Base-by-base conservation (phyloP, 2,113 vertebrate genomes). In the Hipposideros armiger region DNA sequence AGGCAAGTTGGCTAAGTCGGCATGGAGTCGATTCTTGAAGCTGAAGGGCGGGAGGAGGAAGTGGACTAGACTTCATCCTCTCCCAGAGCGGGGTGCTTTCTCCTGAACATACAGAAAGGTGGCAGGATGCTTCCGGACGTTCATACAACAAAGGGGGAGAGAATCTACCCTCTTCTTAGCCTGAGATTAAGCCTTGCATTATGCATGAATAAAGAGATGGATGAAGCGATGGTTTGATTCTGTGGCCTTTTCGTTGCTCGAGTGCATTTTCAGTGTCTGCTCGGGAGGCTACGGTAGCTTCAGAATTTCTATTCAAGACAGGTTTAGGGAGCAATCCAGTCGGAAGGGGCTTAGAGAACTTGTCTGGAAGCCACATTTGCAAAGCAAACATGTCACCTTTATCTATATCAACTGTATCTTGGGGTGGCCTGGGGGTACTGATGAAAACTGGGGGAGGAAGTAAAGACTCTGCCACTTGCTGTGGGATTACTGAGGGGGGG, bases 301-400 rank as follows among this genome's bases (percentile, higher is more conserved):
- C 81, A n/a, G 54, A 84, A 83, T 45, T 93, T 60, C 90, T 77
- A 36, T 42, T 50, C 50, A 70, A 45, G 66, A 66, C 16, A 74
- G 45, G 20, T 73, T 72, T 78, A 62, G 45, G n/a, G 58, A 76
- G 50, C 64, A 95, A 74, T 42, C 60, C 73, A 40, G 22, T 40
- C 45, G 47, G 36, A 90, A 88, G 30, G 60, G 22, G 36, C 67
- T 90, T 56, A 40, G 47, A 88, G 36, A 96, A 91, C 54, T 52
- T 30, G 24, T 81, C 70, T 72, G 69, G 45, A 87, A 90, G 70
- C 36, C 85, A 76, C 54, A 58, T 72, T 45, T 72, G 60, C 72
- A 94, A 81, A 92, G 52, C 45, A 91, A 76, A 81, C 62, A 7
- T 69, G 36, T 22, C 62, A 42, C n/a, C 83, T 94, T 62, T 74